A percentile compares a stretch with the other conserved stretches of the same genome.
phyloP scores from a whole-genome alignment of 1,140 invertebrate species.

The Drosophila miranda region DNA sequence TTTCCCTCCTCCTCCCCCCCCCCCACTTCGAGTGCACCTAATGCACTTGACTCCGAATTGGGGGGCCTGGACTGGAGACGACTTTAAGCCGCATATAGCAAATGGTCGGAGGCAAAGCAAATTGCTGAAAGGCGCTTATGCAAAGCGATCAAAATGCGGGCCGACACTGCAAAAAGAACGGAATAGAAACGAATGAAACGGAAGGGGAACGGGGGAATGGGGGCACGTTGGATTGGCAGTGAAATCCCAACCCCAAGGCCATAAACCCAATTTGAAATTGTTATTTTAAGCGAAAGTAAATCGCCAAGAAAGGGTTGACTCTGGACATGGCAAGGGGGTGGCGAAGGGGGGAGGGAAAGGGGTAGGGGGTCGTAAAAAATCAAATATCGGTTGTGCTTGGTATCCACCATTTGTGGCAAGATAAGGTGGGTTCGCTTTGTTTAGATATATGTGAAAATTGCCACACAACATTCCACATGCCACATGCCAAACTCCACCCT shows the following conservation, averaged over 20 bases:
- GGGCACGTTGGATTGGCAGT: background rate
- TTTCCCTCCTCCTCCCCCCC: slow-evolving; percentile 20
- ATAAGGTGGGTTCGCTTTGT: slow-evolving; percentile 47
- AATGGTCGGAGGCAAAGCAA: slow-evolving; percentile 54
- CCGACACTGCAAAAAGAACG: slow-evolving; percentile 15
- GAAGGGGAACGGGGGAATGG: slow-evolving; percentile 11
- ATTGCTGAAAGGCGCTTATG: slow-evolving; percentile 74
- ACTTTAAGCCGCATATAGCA: slow-evolving; percentile 44
- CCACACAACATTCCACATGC: slow-evolving; percentile 18
- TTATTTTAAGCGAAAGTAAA: slow-evolving; percentile 76
- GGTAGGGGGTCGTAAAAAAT: slow-evolving; percentile 65
- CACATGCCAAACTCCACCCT: too few relatives aligned
- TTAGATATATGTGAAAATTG: slow-evolving; percentile 46
- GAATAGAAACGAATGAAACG: slow-evolving; percentile 7
- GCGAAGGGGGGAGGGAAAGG: slow-evolving; percentile 37
- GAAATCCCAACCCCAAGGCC: slow-evolving; percentile 67
- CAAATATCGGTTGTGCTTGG: slow-evolving; percentile 66
- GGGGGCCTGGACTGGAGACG: background rate
- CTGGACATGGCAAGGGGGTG: slow-evolving; percentile 8
- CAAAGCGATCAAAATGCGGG: slow-evolving; percentile 71
- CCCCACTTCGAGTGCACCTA: slow-evolving; percentile 24
- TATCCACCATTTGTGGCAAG: slow-evolving; percentile 54
- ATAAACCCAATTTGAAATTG: slow-evolving; percentile 81
- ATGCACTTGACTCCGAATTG: slow-evolving; percentile 53
- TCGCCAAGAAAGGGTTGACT: slow-evolving; percentile 35